phyloP scores from a whole-genome alignment of 2,888 invertebrate genomes.

The Drosophila lutescens region DNA sequence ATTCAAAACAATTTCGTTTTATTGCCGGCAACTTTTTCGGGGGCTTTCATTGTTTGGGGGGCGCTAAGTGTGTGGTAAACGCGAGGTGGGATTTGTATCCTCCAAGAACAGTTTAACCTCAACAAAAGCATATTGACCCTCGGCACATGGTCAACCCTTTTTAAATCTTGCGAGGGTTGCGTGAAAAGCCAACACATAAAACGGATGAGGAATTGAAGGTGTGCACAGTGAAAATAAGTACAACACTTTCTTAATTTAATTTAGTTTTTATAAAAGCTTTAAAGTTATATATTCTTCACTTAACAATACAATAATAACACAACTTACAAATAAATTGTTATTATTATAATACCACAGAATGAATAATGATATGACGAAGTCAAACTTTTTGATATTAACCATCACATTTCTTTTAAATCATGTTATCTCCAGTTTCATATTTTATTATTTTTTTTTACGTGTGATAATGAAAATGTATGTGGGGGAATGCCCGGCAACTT shows the following conservation, averaged over 20 bases:
- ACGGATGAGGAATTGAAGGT: conserved; percentile 19
- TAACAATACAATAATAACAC: too few relatives aligned
- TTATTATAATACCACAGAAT: too few relatives aligned
- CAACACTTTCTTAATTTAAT: not conserved
- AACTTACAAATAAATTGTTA: too few relatives aligned
- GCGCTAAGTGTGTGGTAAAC: conserved; percentile 27
- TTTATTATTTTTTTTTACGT: not conserved
- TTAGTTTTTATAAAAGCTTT: too few relatives aligned
- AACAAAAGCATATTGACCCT: conserved; percentile 65
- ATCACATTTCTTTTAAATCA: not conserved
- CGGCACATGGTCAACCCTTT: conserved; percentile 45
- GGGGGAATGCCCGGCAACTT: conserved; percentile 46
- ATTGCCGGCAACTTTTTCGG: conserved; percentile 56
- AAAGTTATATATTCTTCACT: too few relatives aligned
- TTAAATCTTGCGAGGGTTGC: conserved; percentile 42
- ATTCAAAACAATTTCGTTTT: conserved; percentile 80
- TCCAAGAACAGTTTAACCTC: conserved; percentile 70
- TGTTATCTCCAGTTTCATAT: not conserved
- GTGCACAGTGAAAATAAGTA: conserved; percentile 6
- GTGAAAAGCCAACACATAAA: conserved; percentile 44
- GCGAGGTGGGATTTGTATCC: conserved; percentile 24
- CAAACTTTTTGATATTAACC: too few relatives aligned
- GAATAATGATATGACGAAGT: too few relatives aligned
- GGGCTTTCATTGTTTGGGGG: conserved; percentile 45
- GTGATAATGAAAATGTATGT: conserved; percentile 13